Evolutionary conservation across 2,113 vertebrate species (phyloP), one percentile per base, ranked within the genome.

Genomic region (Zeus faber): DNA sequence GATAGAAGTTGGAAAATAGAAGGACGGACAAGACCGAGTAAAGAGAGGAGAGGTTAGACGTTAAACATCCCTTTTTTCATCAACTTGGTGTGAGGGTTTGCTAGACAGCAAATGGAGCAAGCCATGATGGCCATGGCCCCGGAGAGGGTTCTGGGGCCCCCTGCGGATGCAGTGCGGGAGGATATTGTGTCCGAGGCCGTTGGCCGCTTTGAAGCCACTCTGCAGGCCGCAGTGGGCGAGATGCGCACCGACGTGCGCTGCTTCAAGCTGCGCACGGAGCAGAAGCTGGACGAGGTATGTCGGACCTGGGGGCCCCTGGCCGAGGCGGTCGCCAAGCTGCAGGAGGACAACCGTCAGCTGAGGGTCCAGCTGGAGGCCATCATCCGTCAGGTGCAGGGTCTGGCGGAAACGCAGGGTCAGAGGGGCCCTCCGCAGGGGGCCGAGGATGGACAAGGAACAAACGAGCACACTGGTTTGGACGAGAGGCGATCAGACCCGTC

Each of bases 261-360:
- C 2, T 91, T 98, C 78, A 93, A 95, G 81, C 88, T 89, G 2
- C 89, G 89, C 0, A 89, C 95, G 8, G 93, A 93, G 58, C 84
- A 84, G 58, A 88, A 89, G 25, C 83, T 95, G 53, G 90, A 91
- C 10, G 92, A 94, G 54, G 85, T 91, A 46, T 74, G 90, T 70
- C 48, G 84, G 1, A 78, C 91, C 55, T 88, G 87, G 1, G 81
- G 80, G 8, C 93, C 93, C 2, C 64, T 97, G 76, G 88, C 87
- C 0, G 88, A 77, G 18, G 81, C 88, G 0, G 92, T 98, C 50
- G 74, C 84, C 1, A 85, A 84, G 59, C 90, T 98, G 71, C 93
- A 94, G 85, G 87, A 87, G 52, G 95, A 98, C 72, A 95, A 96
- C 87, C 91, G 83, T 65, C 87, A 89, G 49, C 88, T 97, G 45